These are phyloP conservation scores for Platysteira castanea DNA, from an alignment of 2,113 vertebrate species.

Conservation along the genomic window DNA sequence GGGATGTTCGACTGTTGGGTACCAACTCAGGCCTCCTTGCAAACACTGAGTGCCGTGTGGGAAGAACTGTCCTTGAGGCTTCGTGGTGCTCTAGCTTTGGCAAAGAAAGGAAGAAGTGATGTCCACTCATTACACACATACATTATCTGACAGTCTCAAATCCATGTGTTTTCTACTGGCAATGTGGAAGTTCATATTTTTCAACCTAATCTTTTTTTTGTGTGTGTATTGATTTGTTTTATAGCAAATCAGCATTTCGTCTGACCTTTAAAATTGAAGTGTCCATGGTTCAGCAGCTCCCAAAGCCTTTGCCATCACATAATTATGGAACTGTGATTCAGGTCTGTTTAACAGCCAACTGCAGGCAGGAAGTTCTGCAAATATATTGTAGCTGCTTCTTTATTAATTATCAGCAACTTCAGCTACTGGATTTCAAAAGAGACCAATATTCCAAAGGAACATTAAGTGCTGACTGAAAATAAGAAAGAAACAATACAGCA, in stretches of 20 bases:
- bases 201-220: background rate
- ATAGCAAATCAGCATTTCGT: constrained; percentile 61
- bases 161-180: background rate
- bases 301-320: constrained; percentile 37
- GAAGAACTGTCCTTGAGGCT: background rate
- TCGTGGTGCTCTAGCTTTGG: background rate
- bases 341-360: constrained; percentile 11
- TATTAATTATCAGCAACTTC: constrained; percentile 29
- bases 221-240: constrained; percentile 59
- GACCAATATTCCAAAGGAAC: background rate
- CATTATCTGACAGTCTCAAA: background rate
- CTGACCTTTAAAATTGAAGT: constrained; percentile 64
- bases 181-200: background rate
- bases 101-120: background rate
- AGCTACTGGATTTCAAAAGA: background rate
- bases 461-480: background rate
- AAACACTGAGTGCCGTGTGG: rapidly evolving
- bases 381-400: constrained; percentile 16
- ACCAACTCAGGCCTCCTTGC: background rate
- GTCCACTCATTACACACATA: background rate
- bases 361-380: constrained; percentile 15
- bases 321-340: constrained; percentile 28
- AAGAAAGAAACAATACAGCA: background rate
- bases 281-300: constrained; percentile 59
- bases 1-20: background rate